These are phyloP conservation scores for Spatula versicolor DNA, from an alignment of 2,797 vertebrate species.

Conservation along the genomic window DNA sequence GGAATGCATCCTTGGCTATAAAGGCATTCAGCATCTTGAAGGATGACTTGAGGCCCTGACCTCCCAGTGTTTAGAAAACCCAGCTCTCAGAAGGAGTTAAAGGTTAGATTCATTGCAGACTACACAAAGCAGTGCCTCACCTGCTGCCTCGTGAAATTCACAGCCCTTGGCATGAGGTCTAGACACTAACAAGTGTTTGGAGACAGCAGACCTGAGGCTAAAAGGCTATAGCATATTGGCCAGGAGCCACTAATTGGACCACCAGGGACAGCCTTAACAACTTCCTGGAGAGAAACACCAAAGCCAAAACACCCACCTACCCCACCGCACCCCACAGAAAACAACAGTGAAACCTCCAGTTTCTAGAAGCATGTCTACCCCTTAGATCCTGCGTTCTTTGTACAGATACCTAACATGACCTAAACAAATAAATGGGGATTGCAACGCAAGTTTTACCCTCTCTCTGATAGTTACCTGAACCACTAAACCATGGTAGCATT, in stretches of 20 bases:
- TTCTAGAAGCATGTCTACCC: not conserved
- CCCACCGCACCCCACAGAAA: not conserved
- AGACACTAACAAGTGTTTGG: not conserved
- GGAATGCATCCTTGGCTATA: not conserved
- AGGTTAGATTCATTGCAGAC: not conserved
- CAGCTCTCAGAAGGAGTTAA: not conserved
- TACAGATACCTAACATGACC: not conserved
- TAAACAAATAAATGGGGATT: not conserved
- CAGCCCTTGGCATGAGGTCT: not conserved
- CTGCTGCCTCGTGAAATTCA: not conserved
- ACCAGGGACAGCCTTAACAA: not conserved
- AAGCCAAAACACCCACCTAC: not conserved
- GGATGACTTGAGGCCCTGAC: not conserved
- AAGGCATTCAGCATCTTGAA: not conserved
- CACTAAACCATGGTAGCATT: not conserved
- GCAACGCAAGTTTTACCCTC: not conserved
- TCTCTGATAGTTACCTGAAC: not conserved
- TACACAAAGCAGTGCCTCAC: not conserved
- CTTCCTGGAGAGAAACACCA: not conserved
- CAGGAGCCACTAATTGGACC: not conserved
- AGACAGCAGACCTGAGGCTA: not conserved
- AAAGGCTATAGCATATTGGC: not conserved
- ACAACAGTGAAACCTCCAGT: not conserved
- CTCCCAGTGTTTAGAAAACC: not conserved
- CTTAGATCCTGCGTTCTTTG: not conserved